Percentiles rank a stretch among this genome's conserved stretches.
Conservation (phyloP, 1,140 invertebrate genomes). For the Drosophila saltans region DNA sequence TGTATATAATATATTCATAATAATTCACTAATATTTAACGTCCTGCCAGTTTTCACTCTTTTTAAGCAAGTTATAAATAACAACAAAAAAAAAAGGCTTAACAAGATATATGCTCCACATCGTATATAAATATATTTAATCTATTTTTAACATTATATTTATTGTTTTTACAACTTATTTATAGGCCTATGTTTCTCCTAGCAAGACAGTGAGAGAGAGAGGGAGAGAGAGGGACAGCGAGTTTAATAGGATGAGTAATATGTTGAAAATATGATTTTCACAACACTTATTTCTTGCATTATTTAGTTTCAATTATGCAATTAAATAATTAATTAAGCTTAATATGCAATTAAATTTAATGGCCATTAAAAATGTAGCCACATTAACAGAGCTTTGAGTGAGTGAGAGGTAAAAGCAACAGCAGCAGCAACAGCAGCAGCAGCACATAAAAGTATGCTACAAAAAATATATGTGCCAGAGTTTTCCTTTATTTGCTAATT, state of each 20-base stretch:
- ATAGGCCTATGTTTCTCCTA: background rate
- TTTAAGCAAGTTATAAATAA: no score
- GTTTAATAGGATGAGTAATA: background rate
- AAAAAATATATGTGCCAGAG: background rate
- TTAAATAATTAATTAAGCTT: constrained; percentile 58
- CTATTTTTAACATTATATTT: no score
- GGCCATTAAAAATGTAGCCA: constrained; percentile 52
- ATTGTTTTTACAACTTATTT: no score
- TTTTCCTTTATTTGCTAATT: constrained; percentile 14
- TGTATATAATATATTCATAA: no score
- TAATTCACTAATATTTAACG: no score
- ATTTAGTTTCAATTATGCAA: constrained; percentile 61
- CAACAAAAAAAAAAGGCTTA: no score
- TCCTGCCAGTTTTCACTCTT: no score
- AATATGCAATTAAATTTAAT: constrained; percentile 57
- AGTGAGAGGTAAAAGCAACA: no score
- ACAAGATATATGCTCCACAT: no score
- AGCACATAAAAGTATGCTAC: constrained; percentile 6
- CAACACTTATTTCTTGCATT: constrained; percentile 36
- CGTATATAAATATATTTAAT: no score
- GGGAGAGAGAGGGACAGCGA: background rate
- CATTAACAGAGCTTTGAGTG: constrained; percentile 7
- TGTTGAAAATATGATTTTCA: constrained; percentile 24
- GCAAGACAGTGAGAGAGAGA: background rate
- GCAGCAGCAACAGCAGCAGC: background rate